Evolutionary conservation across 2,113 vertebrate genomes (phyloP).

Genomic region (Hydrolagus affinis): DNA sequence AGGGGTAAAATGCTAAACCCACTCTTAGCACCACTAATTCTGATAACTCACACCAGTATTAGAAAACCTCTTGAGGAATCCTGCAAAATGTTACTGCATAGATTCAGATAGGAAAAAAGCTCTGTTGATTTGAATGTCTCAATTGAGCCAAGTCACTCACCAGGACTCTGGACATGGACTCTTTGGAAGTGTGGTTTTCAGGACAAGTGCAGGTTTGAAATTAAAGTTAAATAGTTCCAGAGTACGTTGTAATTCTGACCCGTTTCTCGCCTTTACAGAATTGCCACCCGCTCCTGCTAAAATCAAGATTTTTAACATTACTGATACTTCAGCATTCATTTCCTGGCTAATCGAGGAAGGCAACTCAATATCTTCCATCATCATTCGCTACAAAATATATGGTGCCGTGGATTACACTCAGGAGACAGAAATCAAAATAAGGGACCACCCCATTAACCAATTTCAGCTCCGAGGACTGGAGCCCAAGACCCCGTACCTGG

Average conservation of each 20-base stretch:
- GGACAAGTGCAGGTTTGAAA: neutral
- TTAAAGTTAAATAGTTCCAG: neutral
- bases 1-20: too few relatives aligned
- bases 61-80: too few relatives aligned
- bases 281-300: conserved; percentile 66
- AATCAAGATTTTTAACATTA: conserved; percentile 66
- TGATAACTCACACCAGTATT: too few relatives aligned
- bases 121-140: too few relatives aligned
- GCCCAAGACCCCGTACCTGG: conserved; percentile 59
- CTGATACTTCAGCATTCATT: conserved; percentile 66
- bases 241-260: neutral
- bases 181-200: neutral
- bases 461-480: conserved; percentile 71
- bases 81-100: too few relatives aligned
- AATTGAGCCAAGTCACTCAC: neutral
- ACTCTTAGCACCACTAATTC: too few relatives aligned
- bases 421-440: conserved; percentile 60
- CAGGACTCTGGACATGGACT: neutral
- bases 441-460: conserved; percentile 54
- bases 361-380: conserved; percentile 68
- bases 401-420: conserved; percentile 61
- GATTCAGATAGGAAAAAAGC: too few relatives aligned
- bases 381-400: conserved; percentile 68
- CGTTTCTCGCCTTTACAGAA: conserved; percentile 46
- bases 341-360: conserved; percentile 67